Evolutionary conservation across 2,797 vertebrate species (phyloP).

Genomic region (Sebastes itinus): DNA sequence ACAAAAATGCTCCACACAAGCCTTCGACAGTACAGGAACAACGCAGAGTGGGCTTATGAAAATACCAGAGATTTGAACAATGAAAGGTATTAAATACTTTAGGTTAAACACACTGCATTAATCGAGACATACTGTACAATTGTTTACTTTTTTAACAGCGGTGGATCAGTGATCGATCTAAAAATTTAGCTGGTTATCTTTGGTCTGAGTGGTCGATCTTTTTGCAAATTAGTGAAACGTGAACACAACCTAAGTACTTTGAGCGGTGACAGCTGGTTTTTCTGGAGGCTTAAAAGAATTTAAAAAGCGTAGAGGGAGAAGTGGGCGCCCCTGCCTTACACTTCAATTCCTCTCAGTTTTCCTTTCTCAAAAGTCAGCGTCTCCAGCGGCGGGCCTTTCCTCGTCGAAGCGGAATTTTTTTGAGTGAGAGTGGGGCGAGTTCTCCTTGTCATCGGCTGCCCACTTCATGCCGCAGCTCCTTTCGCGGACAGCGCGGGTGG

Average conservation of each 20-base stretch:
- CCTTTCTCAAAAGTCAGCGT: conserved; percentile 65
- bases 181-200: conserved; percentile 70
- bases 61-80: conserved; percentile 23
- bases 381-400: conserved; percentile 48
- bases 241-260: conserved; percentile 25
- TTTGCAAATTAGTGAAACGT: conserved; percentile 17
- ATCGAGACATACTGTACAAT: conserved; percentile 26
- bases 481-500: conserved; percentile 71
- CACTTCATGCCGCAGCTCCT: conserved; percentile 79
- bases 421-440: conserved; percentile 82
- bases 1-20: conserved; percentile 20
- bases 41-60: background rate
- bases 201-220: conserved; percentile 63
- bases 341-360: background rate
- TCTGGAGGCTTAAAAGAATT: conserved; percentile 55
- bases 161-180: conserved; percentile 34
- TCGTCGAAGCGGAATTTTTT: conserved; percentile 91
- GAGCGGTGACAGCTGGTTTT: conserved; percentile 35
- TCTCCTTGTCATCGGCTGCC: conserved; percentile 92
- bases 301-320: conserved; percentile 58
- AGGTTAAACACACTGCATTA: conserved; percentile 56
- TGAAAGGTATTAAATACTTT: conserved; percentile 59
- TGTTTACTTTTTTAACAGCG: conserved; percentile 13
- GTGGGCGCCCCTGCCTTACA: background rate
- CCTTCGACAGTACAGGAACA: conserved; percentile 26